Conservation (phyloP, 2,797 vertebrate genomes). For the Poeciliopsis infans region DNA sequence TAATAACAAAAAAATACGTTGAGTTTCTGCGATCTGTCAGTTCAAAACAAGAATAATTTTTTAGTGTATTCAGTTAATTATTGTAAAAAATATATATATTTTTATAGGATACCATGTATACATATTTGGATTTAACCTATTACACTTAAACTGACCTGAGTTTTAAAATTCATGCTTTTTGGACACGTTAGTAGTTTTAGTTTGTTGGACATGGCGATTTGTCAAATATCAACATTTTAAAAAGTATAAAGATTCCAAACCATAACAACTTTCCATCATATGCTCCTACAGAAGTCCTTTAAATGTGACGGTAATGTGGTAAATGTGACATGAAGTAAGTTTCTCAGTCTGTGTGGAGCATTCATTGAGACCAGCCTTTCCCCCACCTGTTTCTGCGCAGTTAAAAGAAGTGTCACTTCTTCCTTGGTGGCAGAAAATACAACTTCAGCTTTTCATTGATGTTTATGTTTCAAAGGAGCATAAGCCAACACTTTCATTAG, state of each 20-base stretch:
- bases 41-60: not conserved
- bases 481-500: not conserved
- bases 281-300: not conserved
- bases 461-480: not conserved
- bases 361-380: not conserved
- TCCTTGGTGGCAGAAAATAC: not conserved
- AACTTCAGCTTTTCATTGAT: not conserved
- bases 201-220: not conserved
- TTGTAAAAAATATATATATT: not conserved
- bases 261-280: not conserved
- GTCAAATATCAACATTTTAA: not conserved
- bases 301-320: not conserved
- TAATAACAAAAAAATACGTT: not conserved
- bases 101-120: not conserved
- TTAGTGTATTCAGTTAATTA: not conserved
- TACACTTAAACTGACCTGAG: not conserved
- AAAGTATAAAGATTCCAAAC: not conserved
- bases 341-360: not conserved
- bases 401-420: not conserved
- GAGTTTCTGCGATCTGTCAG: not conserved
- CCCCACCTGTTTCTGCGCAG: not conserved
- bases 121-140: not conserved
- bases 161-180: not conserved
- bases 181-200: not conserved
- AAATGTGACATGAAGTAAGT: not conserved